Conservation (phyloP, 1,140 invertebrate genomes). For the Penaeus vannamei region DNA sequence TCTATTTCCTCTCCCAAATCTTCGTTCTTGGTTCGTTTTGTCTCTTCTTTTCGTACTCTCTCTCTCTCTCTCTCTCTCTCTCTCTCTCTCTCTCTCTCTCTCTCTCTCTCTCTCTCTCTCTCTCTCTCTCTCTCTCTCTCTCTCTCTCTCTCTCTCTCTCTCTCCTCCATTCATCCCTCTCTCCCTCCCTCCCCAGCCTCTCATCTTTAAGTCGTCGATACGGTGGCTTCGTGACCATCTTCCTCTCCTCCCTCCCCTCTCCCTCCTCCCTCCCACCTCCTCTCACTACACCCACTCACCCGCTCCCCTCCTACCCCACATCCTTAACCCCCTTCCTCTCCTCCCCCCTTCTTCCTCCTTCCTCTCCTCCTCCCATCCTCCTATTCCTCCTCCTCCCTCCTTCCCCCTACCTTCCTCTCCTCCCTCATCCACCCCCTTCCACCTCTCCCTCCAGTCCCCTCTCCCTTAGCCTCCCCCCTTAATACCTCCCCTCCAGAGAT, state of each 20-base stretch:
- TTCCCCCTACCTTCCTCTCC: neutral
- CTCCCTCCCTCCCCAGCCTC: slow-evolving; percentile 8
- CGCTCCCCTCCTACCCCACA: neutral
- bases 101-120: neutral
- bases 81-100: neutral
- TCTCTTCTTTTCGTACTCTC: neutral
- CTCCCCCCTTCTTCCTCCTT: neutral
- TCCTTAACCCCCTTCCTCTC: neutral
- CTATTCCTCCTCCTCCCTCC: neutral
- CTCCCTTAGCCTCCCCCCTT: neutral
- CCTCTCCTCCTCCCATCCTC: neutral
- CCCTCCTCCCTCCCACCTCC: neutral
- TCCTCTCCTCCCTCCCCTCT: neutral
- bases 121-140: neutral
- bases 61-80: neutral
- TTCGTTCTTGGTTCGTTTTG: neutral
- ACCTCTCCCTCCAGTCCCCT: neutral
- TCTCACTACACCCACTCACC: neutral
- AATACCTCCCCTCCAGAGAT: neutral
- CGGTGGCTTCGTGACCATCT: neutral
- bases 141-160: too few species aligned
- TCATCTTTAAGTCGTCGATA: slow-evolving; percentile 26
- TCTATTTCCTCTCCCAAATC: too few species aligned
- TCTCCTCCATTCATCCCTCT: neutral
- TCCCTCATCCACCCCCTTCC: neutral